A percentile compares a stretch with the other conserved stretches of the same genome.
These are phyloP conservation scores for Actinernus sp. DNA, from an alignment of 92 coral and sea anemone species.

Conservation along the genomic window DNA sequence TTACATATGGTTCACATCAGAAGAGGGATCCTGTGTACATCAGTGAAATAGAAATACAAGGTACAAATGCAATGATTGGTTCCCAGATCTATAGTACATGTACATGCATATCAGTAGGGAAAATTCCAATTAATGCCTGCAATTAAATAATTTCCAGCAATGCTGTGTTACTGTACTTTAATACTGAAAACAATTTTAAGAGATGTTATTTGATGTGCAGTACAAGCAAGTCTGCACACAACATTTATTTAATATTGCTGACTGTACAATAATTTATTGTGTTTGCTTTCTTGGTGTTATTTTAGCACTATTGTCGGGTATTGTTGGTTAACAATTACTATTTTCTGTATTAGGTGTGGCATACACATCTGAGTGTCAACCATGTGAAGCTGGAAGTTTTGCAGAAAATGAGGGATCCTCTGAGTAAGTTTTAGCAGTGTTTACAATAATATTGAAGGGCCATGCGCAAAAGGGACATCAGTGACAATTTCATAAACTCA, in stretches of 20 bases:
- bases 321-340: not conserved
- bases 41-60: slow-evolving; percentile 91
- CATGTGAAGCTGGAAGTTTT: slow-evolving; percentile 83
- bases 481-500: no score
- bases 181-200: no score
- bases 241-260: no score
- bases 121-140: not conserved
- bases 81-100: not conserved
- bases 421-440: slow-evolving; percentile 27
- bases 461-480: no score
- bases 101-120: not conserved
- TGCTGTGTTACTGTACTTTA: no score
- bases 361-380: slow-evolving; percentile 94
- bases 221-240: no score
- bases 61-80: no score
- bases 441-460: not conserved
- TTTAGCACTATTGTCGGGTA: no score
- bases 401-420: slow-evolving; percentile 56
- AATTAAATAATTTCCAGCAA: no score
- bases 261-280: no score
- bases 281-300: no score
- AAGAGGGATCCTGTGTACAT: slow-evolving; percentile 84
- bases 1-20: slow-evolving; percentile 65
- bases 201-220: no score
- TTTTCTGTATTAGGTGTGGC: slow-evolving; percentile 73